A percentile compares a stretch with the other conserved stretches of the same genome.
Conservation (phyloP, 2,888 invertebrate genomes). For the Agrilus biguttatus region DNA sequence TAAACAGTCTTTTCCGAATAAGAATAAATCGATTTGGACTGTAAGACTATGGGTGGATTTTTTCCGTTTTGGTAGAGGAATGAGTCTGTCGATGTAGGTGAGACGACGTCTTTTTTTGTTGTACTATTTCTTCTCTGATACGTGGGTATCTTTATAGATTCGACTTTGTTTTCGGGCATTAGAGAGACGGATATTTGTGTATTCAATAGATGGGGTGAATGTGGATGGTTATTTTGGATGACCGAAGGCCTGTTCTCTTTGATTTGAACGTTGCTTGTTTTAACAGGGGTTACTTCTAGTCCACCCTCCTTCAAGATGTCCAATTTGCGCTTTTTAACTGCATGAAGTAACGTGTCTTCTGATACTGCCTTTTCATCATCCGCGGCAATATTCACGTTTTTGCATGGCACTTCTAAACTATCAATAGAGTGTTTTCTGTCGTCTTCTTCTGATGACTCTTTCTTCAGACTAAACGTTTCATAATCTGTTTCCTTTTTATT, state of each 20-base stretch:
- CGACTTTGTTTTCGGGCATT: constrained; percentile 8
- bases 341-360: constrained; percentile 23
- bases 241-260: constrained; percentile 25
- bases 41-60: constrained; percentile 42
- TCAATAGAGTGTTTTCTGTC: constrained; percentile 10
- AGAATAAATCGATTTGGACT: constrained; percentile 50
- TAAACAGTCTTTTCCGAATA: constrained; percentile 51
- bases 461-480: no score
- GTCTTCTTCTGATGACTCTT: constrained; percentile 3
- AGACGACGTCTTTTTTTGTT: background rate
- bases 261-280: constrained; percentile 11
- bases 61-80: constrained; percentile 15
- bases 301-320: constrained; percentile 64
- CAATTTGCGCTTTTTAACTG: constrained; percentile 52
- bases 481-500: background rate
- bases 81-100: constrained; percentile 5
- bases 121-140: no score
- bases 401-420: constrained; percentile 37
- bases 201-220: constrained; percentile 5
- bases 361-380: constrained; percentile 14
- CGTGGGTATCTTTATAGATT: background rate
- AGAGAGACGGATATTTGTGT: constrained; percentile 12
- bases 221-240: constrained; percentile 17
- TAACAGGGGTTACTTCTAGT: constrained; percentile 57
- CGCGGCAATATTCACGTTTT: no score